Evolutionary conservation across 2,888 invertebrate species (phyloP).

Genomic region (Oeneis ivallda): DNA sequence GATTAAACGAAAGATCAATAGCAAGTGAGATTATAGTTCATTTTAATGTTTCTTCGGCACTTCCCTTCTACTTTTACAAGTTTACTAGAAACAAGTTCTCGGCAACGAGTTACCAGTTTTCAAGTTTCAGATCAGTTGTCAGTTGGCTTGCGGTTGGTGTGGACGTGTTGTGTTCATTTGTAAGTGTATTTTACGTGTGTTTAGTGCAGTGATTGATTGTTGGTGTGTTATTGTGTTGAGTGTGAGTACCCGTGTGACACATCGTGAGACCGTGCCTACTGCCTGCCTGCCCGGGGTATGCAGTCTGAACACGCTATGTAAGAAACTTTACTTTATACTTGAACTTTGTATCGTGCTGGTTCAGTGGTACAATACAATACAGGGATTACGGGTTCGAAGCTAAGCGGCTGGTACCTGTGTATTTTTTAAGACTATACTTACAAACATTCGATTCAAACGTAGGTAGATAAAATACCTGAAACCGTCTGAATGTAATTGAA

Average conservation of each 20-base stretch:
- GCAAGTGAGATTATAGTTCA: slow-evolving; percentile 20
- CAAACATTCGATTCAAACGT: no score
- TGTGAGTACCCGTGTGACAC: slow-evolving; percentile 21
- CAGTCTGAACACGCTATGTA: slow-evolving; percentile 9
- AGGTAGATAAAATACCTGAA: no score
- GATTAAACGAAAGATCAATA: not conserved
- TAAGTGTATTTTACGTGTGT: slow-evolving; percentile 18
- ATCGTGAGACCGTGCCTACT: not conserved
- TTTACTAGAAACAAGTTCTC: slow-evolving; percentile 36
- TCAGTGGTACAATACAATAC: not conserved
- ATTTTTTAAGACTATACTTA: no score
- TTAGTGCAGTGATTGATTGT: slow-evolving; percentile 32
- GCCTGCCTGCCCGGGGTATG: not conserved
- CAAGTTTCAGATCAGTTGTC: slow-evolving; percentile 28
- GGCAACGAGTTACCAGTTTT: slow-evolving; percentile 25
- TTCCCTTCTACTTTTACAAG: slow-evolving; percentile 6
- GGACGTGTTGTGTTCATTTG: slow-evolving; percentile 15
- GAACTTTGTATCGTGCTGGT: not conserved
- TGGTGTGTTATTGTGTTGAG: slow-evolving; percentile 15
- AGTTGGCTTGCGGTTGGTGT: slow-evolving; percentile 18
- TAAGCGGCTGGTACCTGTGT: no score
- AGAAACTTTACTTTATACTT: not conserved
- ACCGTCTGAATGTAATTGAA: no score
- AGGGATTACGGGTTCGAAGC: no score
- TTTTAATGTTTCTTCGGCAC: not conserved